phyloP scores from a whole-genome alignment of 2,888 invertebrate species.

The Synanthedon vespiformis region DNA sequence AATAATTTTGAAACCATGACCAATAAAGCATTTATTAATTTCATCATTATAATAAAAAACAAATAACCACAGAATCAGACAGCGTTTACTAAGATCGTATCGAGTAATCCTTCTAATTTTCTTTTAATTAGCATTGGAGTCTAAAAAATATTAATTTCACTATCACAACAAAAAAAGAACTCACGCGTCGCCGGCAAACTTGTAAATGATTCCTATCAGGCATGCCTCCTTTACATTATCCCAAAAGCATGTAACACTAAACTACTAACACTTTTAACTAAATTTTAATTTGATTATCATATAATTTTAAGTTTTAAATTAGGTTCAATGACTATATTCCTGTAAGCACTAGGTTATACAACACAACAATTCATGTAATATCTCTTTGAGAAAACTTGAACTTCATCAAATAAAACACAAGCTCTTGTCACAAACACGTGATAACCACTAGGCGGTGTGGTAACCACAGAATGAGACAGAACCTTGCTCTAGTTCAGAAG shows the following conservation, averaged over 20 bases:
- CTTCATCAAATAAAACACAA: neutral
- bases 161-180: constrained; percentile 14
- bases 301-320: constrained; percentile 15
- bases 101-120: too few relatives aligned
- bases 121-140: too few relatives aligned
- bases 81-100: too few relatives aligned
- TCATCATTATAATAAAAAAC: too few relatives aligned
- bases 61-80: too few relatives aligned
- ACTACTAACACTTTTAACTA: neutral
- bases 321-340: too few relatives aligned
- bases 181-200: constrained; percentile 42
- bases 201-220: constrained; percentile 50
- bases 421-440: constrained; percentile 6
- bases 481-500: constrained; percentile 37
- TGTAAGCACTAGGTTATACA: too few relatives aligned
- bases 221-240: constrained; percentile 21
- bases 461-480: constrained; percentile 2
- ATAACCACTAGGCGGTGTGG: constrained; percentile 8
- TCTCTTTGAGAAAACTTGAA: too few relatives aligned
- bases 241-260: neutral
- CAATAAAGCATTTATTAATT: too few relatives aligned
- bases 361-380: too few relatives aligned
- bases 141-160: too few relatives aligned
- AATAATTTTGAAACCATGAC: too few relatives aligned
- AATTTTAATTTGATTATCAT: neutral